Conservation (phyloP, 2,113 vertebrate species). For the Phyllostomus hastatus region DNA sequence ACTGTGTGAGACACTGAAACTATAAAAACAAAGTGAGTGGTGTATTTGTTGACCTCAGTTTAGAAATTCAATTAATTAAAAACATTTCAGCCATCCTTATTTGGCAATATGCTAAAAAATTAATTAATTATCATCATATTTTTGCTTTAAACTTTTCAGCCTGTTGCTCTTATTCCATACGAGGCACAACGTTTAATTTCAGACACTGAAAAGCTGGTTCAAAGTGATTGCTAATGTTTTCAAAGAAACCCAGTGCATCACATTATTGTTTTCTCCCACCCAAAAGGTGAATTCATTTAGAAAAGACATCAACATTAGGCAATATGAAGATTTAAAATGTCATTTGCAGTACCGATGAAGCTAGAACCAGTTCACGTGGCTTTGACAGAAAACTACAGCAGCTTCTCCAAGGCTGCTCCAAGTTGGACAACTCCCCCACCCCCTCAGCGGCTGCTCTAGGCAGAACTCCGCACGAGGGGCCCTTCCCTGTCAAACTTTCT, state of each 20-base stretch:
- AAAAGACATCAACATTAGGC: background rate
- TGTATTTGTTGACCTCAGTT: slow-evolving; percentile 25
- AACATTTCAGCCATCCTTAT: background rate
- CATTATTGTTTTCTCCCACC: background rate
- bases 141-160: slow-evolving; percentile 9
- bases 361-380: background rate
- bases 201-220: background rate
- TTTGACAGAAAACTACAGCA: background rate
- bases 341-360: background rate
- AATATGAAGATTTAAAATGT: background rate
- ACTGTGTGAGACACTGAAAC: background rate
- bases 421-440: background rate
- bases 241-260: background rate
- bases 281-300: background rate
- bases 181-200: background rate
- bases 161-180: background rate
- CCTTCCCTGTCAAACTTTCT: background rate
- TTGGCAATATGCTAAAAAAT: background rate
- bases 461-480: background rate
- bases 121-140: background rate
- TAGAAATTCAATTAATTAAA: slow-evolving; percentile 39
- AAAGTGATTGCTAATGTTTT: background rate
- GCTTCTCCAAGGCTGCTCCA: background rate
- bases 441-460: background rate
- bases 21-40: background rate